Base-by-base conservation (phyloP, 1,140 invertebrate species). In the Melipona quadrifasciata region DNA sequence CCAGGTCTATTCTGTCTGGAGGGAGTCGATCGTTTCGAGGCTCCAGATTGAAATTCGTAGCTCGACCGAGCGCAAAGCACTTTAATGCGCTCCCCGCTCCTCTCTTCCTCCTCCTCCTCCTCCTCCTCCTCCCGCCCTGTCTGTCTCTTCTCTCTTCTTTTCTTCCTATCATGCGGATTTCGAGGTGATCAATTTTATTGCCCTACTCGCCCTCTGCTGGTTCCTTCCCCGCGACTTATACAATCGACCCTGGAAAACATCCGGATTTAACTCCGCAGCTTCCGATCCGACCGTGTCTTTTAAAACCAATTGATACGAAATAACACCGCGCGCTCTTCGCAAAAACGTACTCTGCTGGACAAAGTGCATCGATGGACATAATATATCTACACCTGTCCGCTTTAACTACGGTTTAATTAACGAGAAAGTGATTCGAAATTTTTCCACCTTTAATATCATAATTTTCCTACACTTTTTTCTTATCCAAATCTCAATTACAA, bases 21-120 rank as follows among this genome's bases (percentile, higher is more conserved):
- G 73, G 73, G 39, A 47, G 73, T 82, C 80, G 80, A 82, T 86
- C 80, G 75, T 89, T 81, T 75, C 85, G 78, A 84, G 70, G 68
- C 83, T n/a, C 78, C 78, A 87, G 90, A 89, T 92, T 91, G 87
- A 89, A 92, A 92, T 89, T 86, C 87, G 77, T 87, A 83, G 87
- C 89, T 87, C 89, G 86, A 89, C 86, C 78, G 82, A 82, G 84
- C 85, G 87, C 86, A 91, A 90, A 90, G 87, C 88, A 88, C 87
- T 84, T 89, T 86, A 84, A 88, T 88, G 73, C 78, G 74, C 82
- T 65, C 4, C 79, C 64, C 1, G 27, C 80, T 21, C 53, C 10
- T 39, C 24, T 64, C 58, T 82, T 64, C 3, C 72, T 61, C 3
- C 39, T 73, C 51, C 47, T 14, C 51, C 21, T 65, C 79, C 39